Evolutionary conservation across 2,888 invertebrate species (phyloP).

Genomic region (Thalpophila matura): DNA sequence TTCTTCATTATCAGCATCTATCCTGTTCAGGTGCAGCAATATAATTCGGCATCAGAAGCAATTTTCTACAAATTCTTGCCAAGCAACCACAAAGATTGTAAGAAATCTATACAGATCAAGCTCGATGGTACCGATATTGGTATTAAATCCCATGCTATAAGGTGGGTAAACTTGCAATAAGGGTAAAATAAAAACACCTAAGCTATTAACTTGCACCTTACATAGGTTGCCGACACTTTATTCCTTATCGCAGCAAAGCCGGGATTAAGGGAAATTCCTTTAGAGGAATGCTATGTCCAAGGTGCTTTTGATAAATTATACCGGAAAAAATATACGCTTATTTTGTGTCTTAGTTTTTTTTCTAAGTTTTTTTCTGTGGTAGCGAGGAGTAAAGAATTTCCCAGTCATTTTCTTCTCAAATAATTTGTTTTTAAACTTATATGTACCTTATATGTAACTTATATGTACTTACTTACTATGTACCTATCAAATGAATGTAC

Average conservation of each 20-base stretch:
- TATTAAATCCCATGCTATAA: background rate
- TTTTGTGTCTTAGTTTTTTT: background rate
- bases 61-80: too few species aligned
- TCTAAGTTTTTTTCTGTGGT: background rate
- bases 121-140: background rate
- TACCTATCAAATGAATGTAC: too few species aligned
- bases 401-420: too few species aligned
- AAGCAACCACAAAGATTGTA: too few species aligned
- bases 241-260: constrained; percentile 66
- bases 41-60: too few species aligned
- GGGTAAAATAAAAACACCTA: constrained; percentile 2
- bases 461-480: too few species aligned
- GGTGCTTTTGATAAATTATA: constrained; percentile 59
- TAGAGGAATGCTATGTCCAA: constrained; percentile 64
- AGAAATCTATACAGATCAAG: background rate
- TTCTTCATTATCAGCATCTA: too few species aligned
- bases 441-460: too few species aligned
- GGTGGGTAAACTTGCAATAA: background rate
- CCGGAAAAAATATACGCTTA: constrained; percentile 28
- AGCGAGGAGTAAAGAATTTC: too few species aligned
- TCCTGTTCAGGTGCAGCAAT: too few species aligned
- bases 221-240: constrained; percentile 55
- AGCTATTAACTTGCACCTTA: constrained; percentile 41
- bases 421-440: too few species aligned
- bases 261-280: constrained; percentile 67